A percentile compares a stretch with the other conserved stretches of the same genome.
Conservation (phyloP, 1,140 invertebrate genomes). For the Apolygus lucorum region DNA sequence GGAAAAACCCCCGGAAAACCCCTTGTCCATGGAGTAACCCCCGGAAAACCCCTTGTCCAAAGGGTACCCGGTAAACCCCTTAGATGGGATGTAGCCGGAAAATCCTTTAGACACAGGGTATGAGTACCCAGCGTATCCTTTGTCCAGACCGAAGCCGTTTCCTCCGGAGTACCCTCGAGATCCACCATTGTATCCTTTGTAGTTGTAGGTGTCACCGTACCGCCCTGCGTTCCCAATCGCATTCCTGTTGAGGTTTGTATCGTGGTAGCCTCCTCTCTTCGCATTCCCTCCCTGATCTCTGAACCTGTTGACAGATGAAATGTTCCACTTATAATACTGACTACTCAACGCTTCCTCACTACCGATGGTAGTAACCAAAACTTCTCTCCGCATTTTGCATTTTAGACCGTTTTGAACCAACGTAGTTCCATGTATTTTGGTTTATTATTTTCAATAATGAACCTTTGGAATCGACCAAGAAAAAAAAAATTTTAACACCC, state of each 20-base stretch:
- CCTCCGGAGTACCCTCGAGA: conserved; percentile 2
- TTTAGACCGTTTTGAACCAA: too few relatives aligned
- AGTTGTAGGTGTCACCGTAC: conserved; percentile 26
- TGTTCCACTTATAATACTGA: too few relatives aligned
- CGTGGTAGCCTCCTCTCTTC: conserved; percentile 32
- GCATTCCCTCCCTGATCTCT: conserved; percentile 32
- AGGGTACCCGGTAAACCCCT: neutral
- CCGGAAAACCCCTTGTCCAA: neutral
- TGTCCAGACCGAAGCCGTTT: conserved; percentile 4
- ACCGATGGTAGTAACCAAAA: too few relatives aligned
- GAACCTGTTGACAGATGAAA: conserved; percentile 29
- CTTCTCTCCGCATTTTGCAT: too few relatives aligned
- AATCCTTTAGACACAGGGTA: neutral
- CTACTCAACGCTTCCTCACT: too few relatives aligned
- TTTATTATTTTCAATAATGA: too few relatives aligned
- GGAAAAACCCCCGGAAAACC: too few relatives aligned
- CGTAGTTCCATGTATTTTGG: too few relatives aligned
- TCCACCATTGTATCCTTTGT: conserved; percentile 6
- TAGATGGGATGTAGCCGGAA: neutral
- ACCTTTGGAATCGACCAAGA: too few relatives aligned
- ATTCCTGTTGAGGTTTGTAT: conserved; percentile 31
- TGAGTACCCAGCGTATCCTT: neutral
- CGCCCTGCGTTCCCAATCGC: conserved; percentile 31
- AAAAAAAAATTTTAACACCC: too few relatives aligned
- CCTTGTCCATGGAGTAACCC: neutral